Evolutionary conservation across 2,888 invertebrate genomes (phyloP), one percentile per base, ranked within the genome.

Genomic region (Aporophyla lueneburgensis): DNA sequence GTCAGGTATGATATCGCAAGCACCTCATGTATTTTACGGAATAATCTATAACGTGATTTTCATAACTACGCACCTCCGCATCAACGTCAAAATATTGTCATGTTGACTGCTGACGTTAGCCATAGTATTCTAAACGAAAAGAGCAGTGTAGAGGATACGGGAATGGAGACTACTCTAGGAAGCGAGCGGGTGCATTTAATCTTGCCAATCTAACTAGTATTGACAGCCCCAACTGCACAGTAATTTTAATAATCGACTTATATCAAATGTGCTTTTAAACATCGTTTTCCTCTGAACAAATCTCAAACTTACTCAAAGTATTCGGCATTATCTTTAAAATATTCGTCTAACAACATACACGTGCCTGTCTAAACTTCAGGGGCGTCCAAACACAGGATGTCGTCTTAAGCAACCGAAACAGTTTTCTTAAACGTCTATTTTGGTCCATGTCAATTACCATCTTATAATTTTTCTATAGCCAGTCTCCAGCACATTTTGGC

Each of bases 401-500:
- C 80, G 70, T 81, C 66, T 27, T 69, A 58, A 72, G 54, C 53
- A 61, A 69, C 59, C 33, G n/a, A 46, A 81, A 73, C 62, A 49
- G 24, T 71, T 72, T 70, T 79, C 58, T 58, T 24, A 49, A 33
- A 54, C 27, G 62, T 75, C 76, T 88, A 88, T 87, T 87, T 85
- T 43, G 12, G 63, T 46, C 33, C 66, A 61, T 74, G 80, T 80
- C 88, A 88, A 80, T 87, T 84, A 88, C 73, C 70, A 78, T 83
- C 72, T 73, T 74, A 72, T 85, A 70, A 74, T 86, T 76, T 80
- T 83, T 78, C 78, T 80, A 79, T 68, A 83, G 33, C 14, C 70
- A 65, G 69, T 74, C 73, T 87, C 86, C 86, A 86, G 82, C 65
- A 68, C 71, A 67, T 77, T 75, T 88, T 88, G 87, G 86, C 87